Evolutionary conservation across 2,113 vertebrate genomes (phyloP).

Genomic region (Anas platyrhynchos): DNA sequence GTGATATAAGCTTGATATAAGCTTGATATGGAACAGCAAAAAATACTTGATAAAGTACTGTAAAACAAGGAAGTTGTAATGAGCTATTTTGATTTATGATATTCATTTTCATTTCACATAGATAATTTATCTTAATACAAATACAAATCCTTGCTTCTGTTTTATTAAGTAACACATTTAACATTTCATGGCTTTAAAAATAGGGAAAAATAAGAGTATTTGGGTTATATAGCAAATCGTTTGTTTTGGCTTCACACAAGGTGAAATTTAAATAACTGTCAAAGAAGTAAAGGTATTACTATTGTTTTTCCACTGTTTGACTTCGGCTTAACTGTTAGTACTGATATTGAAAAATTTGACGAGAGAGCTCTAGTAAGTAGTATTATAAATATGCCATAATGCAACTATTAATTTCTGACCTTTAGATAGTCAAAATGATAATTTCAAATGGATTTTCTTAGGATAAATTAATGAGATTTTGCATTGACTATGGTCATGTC

Average conservation of each 20-base stretch:
- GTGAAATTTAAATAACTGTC: conserved; percentile 41
- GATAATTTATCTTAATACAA: conserved; percentile 72
- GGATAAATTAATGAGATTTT: not conserved
- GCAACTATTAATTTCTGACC: not conserved
- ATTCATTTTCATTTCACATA: conserved; percentile 67
- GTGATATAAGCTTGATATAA: not conserved
- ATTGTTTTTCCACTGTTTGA: not conserved
- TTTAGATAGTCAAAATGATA: not conserved
- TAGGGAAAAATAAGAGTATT: not conserved
- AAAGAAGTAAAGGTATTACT: not conserved
- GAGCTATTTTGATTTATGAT: conserved; percentile 72
- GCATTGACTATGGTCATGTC: not conserved
- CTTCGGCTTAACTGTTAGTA: not conserved
- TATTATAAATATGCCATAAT: not conserved
- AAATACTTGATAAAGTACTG: conserved; percentile 56
- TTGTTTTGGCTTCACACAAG: conserved; percentile 36
- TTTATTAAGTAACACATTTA: conserved; percentile 64
- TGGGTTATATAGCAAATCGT: conserved; percentile 47
- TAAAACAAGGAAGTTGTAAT: conserved; percentile 54
- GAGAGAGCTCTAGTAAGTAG: not conserved
- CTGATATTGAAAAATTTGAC: not conserved
- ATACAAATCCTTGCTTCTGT: conserved; percentile 38
- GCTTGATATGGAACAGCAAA: not conserved
- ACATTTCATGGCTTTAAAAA: conserved; percentile 43
- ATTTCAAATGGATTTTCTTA: not conserved